Evolutionary conservation across 1,140 invertebrate genomes (phyloP).

Genomic region (Hermetia illucens): DNA sequence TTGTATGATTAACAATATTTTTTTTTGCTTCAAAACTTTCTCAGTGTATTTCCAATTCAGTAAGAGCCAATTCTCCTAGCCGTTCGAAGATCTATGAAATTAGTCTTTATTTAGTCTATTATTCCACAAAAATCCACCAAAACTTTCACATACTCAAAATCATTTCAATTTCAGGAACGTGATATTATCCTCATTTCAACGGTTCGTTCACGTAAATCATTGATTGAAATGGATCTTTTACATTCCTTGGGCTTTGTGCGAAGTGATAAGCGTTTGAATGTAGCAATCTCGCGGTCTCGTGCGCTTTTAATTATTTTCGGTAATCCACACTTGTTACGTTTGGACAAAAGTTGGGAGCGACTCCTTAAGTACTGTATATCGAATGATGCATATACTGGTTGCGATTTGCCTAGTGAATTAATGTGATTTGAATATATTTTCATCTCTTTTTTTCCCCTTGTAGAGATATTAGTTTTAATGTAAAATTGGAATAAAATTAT

Average conservation of each 20-base stretch:
- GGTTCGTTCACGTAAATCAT: slow-evolving; percentile 48
- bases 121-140: too few relatives aligned
- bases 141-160: too few relatives aligned
- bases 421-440: too few relatives aligned
- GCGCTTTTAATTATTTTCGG: slow-evolving; percentile 67
- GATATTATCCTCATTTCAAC: slow-evolving; percentile 76
- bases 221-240: slow-evolving; percentile 37
- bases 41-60: too few relatives aligned
- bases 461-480: too few relatives aligned
- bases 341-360: slow-evolving; percentile 55
- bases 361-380: slow-evolving; percentile 50
- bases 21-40: too few relatives aligned
- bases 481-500: too few relatives aligned
- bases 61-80: too few relatives aligned
- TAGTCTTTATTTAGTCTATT: too few relatives aligned
- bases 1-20: too few relatives aligned
- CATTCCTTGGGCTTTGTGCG: slow-evolving; percentile 60
- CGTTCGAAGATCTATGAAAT: too few relatives aligned
- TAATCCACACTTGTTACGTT: slow-evolving; percentile 57
- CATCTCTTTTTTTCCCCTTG: too few relatives aligned
- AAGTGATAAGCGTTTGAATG: slow-evolving; percentile 67
- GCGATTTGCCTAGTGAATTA: slow-evolving; percentile 46
- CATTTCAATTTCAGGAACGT: slow-evolving; percentile 65
- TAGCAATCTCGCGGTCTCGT: slow-evolving; percentile 70
- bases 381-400: slow-evolving; percentile 49